Conservation (phyloP, 64 coral and sea anemone genomes). For the Astreopora myriophthalma region DNA sequence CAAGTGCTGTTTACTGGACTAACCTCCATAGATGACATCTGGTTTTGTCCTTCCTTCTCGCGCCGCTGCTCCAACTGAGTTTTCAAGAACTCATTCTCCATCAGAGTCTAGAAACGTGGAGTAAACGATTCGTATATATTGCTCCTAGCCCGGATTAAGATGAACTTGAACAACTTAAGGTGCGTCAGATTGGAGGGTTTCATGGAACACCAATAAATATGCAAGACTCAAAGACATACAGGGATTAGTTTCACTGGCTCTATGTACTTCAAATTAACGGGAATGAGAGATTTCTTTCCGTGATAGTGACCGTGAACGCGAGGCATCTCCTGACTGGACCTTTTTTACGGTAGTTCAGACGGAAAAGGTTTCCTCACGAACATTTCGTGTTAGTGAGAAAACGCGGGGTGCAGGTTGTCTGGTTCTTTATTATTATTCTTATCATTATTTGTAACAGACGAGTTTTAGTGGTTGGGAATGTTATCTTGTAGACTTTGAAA, state of each 20-base stretch:
- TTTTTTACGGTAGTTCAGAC: too few relatives aligned
- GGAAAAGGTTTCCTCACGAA: not conserved
- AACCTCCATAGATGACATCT: not conserved
- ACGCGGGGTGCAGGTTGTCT: too few relatives aligned
- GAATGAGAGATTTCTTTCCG: too few relatives aligned
- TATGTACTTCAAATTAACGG: too few relatives aligned
- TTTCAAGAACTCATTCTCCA: not conserved
- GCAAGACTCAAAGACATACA: too few relatives aligned
- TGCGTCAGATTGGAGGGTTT: too few relatives aligned
- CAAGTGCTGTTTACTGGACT: not conserved
- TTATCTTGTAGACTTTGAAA: not conserved
- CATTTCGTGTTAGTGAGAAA: not conserved
- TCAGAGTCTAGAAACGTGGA: not conserved
- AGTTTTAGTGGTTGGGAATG: not conserved
- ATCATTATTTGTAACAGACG: too few relatives aligned
- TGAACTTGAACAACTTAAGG: too few relatives aligned
- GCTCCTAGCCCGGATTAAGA: too few relatives aligned
- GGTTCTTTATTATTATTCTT: too few relatives aligned
- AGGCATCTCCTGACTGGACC: not conserved
- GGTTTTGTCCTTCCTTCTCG: not conserved
- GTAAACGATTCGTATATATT: not conserved
- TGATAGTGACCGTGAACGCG: not conserved
- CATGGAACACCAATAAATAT: too few relatives aligned
- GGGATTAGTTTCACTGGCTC: too few relatives aligned
- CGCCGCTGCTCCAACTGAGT: not conserved